Base-by-base conservation (phyloP, 37 sponge, comb jelly and placozoan genomes). In the Diacarnus erythraeanus region DNA sequence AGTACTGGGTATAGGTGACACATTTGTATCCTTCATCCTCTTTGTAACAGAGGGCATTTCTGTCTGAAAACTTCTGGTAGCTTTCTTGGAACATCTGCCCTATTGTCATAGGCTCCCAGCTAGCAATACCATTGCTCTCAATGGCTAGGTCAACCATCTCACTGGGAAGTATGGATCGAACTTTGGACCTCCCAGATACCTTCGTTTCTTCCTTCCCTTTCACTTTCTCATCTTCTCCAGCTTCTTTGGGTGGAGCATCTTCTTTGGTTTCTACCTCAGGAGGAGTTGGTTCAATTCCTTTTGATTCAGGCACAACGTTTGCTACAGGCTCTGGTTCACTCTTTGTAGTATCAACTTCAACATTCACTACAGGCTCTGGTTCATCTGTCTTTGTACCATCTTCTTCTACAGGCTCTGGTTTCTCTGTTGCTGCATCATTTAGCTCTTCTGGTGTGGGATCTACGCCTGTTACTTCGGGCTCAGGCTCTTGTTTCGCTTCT, bases 141-240 rank as follows among this genome's bases (percentile, higher is more conserved):
- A 89, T 41, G 2, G 79, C 71, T 18, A 89, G n/a, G 25, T 89
- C 85, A 42, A 84, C 65, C 5, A 78, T 69, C 1, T 80, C 77
- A 70, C 56, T 40, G 15, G 90, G 90, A 37, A 68, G 61, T 2
- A 51, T 60, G 31, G 77, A 65, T 20, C 79, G 64, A 0, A 84
- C 25, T 38, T 88, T 88, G 20, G 58, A 75, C 3, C 84, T 44
- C 2, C 8, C 8, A 31, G 8, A 9, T 33, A 21, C 4, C 21
- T 29, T 6, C 3, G 30, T 21, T 12, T 36, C 20, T 31, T 68
- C 69, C 8, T 33, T 68, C 6, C 27, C 38, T 43, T 61, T 77
- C 42, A 40, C 64, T 42, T 17, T 38, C 6, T 17, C 20, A 6
- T 68, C 39, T 4, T 15, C 64, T 61, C 5, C 5, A 6, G 8